Conservation (phyloP, 1,140 invertebrate genomes). For the Trachymyrmex septentrionalis region DNA sequence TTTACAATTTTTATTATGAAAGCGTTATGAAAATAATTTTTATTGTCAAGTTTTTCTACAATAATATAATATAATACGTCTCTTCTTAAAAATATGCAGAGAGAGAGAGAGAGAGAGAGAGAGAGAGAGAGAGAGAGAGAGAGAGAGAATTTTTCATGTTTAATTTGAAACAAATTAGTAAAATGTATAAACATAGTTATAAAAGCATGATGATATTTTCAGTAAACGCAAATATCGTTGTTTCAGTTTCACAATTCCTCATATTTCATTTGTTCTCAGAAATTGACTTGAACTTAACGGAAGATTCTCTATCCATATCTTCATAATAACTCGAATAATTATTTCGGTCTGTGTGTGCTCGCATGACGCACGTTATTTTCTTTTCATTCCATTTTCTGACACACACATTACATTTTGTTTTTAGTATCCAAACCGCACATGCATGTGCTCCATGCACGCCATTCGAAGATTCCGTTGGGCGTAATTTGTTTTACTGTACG, state of each 20-base stretch:
- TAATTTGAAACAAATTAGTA: neutral
- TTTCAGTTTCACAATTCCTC: slow-evolving; percentile 1
- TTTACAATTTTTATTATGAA: slow-evolving; percentile 9
- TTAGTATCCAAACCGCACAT: neutral
- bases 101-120: neutral
- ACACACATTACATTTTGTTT: neutral
- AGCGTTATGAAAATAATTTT: neutral
- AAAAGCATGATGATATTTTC: neutral
- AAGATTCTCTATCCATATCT: neutral
- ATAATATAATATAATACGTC: neutral
- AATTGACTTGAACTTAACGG: neutral
- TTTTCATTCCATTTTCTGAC: neutral
- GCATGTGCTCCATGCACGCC: neutral
- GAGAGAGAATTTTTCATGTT: neutral
- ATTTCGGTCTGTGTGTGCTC: neutral
- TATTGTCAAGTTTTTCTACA: neutral
- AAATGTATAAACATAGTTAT: neutral
- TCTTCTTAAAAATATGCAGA: neutral
- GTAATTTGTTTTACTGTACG: slow-evolving; percentile 8
- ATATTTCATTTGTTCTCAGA: neutral
- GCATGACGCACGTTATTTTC: neutral
- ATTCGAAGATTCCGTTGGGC: slow-evolving; percentile 12
- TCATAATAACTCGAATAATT: neutral
- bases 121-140: neutral
- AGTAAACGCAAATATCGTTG: neutral